Evolutionary conservation across 2,797 vertebrate species (phyloP).

Genomic region (Crocodylus rhombifer): DNA sequence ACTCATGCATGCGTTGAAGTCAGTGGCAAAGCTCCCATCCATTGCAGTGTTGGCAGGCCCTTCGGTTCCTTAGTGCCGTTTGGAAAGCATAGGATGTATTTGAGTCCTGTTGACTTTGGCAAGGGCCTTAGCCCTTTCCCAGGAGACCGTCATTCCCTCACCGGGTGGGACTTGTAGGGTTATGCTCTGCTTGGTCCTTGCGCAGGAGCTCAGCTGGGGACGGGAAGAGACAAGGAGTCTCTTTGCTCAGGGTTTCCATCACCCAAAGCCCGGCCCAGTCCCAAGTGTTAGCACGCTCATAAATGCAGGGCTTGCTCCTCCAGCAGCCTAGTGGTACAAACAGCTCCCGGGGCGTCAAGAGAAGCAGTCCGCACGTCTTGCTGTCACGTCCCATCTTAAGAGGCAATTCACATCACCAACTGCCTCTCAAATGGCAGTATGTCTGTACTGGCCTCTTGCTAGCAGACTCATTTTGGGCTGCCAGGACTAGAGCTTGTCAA

Average conservation of each 20-base stretch:
- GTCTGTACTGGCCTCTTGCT: background rate
- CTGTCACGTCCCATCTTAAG: background rate
- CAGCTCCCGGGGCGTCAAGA: too few species aligned
- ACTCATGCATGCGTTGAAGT: background rate
- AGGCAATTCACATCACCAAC: background rate
- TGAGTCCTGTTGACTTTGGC: background rate
- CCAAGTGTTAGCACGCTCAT: background rate
- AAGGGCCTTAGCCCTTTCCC: slow-evolving; percentile 26
- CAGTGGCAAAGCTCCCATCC: background rate
- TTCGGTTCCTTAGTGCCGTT: background rate
- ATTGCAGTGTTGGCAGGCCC: slow-evolving; percentile 12
- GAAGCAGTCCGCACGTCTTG: too few species aligned
- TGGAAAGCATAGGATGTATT: background rate
- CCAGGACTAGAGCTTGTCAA: background rate
- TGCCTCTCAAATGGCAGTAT: background rate
- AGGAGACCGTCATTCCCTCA: background rate
- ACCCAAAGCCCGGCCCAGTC: background rate
- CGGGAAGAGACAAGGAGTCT: background rate
- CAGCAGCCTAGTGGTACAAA: background rate
- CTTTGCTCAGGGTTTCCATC: background rate
- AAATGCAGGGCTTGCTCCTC: background rate
- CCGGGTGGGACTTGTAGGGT: background rate
- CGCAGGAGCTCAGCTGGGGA: background rate
- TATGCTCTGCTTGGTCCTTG: background rate
- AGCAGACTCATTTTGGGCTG: background rate